Evolutionary conservation across 2,113 vertebrate genomes (phyloP), one percentile per base, ranked within the genome.

Genomic region (Toxostoma redivivum): DNA sequence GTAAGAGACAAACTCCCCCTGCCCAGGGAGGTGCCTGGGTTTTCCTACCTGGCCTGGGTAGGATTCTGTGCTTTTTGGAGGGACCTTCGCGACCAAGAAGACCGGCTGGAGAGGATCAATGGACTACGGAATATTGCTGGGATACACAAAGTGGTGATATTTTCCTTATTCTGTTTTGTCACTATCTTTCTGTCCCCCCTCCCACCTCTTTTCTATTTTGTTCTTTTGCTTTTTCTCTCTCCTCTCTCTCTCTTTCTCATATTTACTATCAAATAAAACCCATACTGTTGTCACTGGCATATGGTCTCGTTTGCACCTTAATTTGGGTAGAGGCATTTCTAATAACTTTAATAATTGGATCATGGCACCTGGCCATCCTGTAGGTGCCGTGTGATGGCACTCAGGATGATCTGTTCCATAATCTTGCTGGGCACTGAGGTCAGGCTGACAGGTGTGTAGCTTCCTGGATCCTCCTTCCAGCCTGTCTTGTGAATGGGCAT

Each of bases 221-320:
- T 60, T 47, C n/a, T 48, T 16, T 38, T 37, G 11, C n/a, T 47
- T 30, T 23, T 35, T 47, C 14, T 74, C 24, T 73, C 7, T 25
- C 47, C n/a, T 76, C 22, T 35, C 51, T 73, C 19, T 35, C 31
- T 18, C 27, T 58, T 14, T 50, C 47, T 70, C 45, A 4, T 15
- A 9, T 42, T 58, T 60, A 11, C 31, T 20, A 1, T 20, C 37
- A 42, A 11, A 50, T 30, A 40, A 70, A 79, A 0, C 44, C 30
- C 54, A 11, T 12, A 1, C 5, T 30, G 1, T 19, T 50, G 23
- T 12, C 51, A 5, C 11, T 45, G n/a, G 17, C 28, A 5, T 4
- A 4, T n/a, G 28, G 28, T 15, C 19, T 58, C 0, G 0, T 35
- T 30, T 51, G 45, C 56, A 44, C 31, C 25, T 71, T 25, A 13